Base-by-base conservation (phyloP, 2,113 vertebrate species). In the Orycteropus afer region DNA sequence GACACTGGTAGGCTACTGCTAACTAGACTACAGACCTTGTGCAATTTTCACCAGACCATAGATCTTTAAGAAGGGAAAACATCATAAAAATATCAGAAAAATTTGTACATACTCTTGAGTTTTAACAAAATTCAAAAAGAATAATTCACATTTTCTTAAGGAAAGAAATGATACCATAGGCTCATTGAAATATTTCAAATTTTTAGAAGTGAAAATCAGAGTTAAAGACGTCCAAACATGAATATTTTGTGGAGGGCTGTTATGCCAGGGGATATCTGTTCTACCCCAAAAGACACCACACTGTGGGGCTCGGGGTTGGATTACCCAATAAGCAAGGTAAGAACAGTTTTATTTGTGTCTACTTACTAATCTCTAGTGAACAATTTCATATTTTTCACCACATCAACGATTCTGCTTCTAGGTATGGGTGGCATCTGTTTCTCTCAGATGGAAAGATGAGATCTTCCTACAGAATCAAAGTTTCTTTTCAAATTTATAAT, bases 1-100 rank as follows among this genome's bases (percentile, higher is more conserved):
- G 23, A 4, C 51, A 2, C 0, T 40, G 8, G 10, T 20, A 1
- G 2, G 1, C 7, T 0, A n/a, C 4, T 3, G 22, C 22, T 3
- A 37, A 23, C 23, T 13, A 3, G 15, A 10, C 1, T 22, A 8
- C 14, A 27, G 5, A 32, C 17, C 13, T 8, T 2, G 1, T 3
- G 7, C 42, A 40, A 9, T 29, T 67, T 25, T 57, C 55, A 65
- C 18, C 53, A 47, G 67, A n/a, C n/a, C n/a, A 42, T 6, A 47
- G 14, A 15, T 32, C 84, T 83, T 92, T 37, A 86, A 45, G 55
- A 47, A 42, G 37, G 51, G 25, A 59, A 65, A 13, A 2, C 17
- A 27, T 71, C 59, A 22, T 20, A 25, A 79, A n/a, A 86, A 47
- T 23, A 42, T 45, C 29, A 86, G 67, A 29, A 45, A 25, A 59